phyloP scores from a whole-genome alignment of 1,140 invertebrate species.

The Eupristina koningsbergeri region DNA sequence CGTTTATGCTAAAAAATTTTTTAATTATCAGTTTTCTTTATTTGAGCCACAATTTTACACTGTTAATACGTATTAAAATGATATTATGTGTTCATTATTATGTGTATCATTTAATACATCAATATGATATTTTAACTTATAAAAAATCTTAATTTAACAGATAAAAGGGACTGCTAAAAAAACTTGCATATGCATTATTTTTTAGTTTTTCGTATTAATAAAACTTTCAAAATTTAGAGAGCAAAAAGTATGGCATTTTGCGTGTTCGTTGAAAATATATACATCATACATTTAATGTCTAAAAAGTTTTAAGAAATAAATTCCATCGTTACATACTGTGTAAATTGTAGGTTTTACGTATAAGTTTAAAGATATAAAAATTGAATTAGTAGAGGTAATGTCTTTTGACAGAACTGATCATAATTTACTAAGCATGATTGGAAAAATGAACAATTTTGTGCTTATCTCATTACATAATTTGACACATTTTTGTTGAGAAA shows the following conservation, averaged over 20 bases:
- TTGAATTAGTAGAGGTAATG: neutral
- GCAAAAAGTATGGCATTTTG: conserved; percentile 6
- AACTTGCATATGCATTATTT: neutral
- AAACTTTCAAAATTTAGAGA: conserved; percentile 16
- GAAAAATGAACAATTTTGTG: neutral
- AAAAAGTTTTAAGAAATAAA: neutral
- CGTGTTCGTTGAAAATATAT: neutral
- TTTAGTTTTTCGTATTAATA: neutral
- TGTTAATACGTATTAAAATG: no score
- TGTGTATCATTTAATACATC: no score
- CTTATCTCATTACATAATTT: neutral
- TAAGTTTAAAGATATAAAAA: neutral
- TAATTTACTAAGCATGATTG: neutral
- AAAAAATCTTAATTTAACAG: no score
- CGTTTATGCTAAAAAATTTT: no score
- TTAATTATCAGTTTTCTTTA: no score
- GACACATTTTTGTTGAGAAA: neutral
- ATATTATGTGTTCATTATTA: no score
- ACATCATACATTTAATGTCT: neutral
- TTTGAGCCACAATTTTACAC: no score
- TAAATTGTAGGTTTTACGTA: neutral
- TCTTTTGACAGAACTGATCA: neutral
- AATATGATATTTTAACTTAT: no score
- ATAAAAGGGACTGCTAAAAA: no score
- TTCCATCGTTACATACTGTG: conserved; percentile 5